phyloP scores from a whole-genome alignment of 2,888 invertebrate genomes.

The Acanthopleura granulata region DNA sequence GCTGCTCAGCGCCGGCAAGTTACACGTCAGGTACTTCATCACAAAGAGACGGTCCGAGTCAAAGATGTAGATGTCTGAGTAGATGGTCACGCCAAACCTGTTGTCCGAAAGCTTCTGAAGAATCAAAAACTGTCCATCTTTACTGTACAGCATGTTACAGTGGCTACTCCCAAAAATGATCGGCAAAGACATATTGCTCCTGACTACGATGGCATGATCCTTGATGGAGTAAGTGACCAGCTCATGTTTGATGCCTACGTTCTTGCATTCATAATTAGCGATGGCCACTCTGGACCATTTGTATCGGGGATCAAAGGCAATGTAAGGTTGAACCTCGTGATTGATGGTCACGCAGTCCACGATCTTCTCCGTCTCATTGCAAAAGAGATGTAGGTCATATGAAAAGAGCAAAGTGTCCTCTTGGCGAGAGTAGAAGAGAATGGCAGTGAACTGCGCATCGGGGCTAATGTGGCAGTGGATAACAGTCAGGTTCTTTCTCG shows the following conservation, averaged over 20 bases:
- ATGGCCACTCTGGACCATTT: slow-evolving; percentile 32
- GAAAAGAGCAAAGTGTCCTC: slow-evolving; percentile 26
- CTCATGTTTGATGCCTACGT: slow-evolving; percentile 28
- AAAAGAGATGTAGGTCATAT: slow-evolving; percentile 36
- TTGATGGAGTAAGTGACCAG: slow-evolving; percentile 33
- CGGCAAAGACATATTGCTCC: slow-evolving; percentile 33
- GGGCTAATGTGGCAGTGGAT: slow-evolving; percentile 38
- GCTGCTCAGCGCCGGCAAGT: slow-evolving; percentile 34
- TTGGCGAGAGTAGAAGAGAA: slow-evolving; percentile 32
- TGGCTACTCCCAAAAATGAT: slow-evolving; percentile 34
- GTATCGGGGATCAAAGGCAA: slow-evolving; percentile 39
- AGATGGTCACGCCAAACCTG: slow-evolving; percentile 33
- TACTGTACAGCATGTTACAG: slow-evolving; percentile 35
- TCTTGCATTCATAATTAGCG: slow-evolving; percentile 31
- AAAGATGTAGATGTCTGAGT: slow-evolving; percentile 39
- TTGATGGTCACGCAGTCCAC: slow-evolving; percentile 30
- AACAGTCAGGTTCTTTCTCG: slow-evolving; percentile 35
- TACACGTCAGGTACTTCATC: slow-evolving; percentile 33
- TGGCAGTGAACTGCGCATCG: slow-evolving; percentile 29
- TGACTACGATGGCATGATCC: slow-evolving; percentile 23
- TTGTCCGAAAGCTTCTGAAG: slow-evolving; percentile 40
- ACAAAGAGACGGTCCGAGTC: slow-evolving; percentile 31
- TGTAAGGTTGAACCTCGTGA: slow-evolving; percentile 38
- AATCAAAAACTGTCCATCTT: slow-evolving; percentile 33
- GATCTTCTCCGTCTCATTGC: slow-evolving; percentile 28